Percentiles rank a stretch among this genome's conserved stretches.
These are phyloP conservation scores for Leptonema lineaticorne DNA, from an alignment of 1,140 invertebrate genomes.

Conservation along the genomic window DNA sequence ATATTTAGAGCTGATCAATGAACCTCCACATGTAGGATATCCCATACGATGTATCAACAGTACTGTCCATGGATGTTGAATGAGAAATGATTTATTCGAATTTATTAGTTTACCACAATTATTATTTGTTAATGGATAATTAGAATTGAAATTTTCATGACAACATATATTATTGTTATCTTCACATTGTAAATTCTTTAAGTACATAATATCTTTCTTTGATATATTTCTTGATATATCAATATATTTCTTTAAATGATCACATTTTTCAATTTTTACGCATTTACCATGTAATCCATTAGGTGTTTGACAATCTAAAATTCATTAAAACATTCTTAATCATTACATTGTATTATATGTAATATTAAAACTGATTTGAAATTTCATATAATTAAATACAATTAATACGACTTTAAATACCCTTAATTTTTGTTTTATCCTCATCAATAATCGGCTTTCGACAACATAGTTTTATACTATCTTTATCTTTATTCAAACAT, in stretches of 20 bases:
- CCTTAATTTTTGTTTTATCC: too few relatives aligned
- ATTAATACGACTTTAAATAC: too few relatives aligned
- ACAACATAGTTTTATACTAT: too few relatives aligned
- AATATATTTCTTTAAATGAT: neutral
- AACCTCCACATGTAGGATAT: neutral
- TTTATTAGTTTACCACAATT: neutral
- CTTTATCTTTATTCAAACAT: too few relatives aligned
- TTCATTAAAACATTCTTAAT: too few relatives aligned
- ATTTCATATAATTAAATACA: too few relatives aligned
- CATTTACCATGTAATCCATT: neutral
- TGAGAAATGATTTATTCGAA: neutral
- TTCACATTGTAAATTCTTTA: neutral
- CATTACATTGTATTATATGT: too few relatives aligned
- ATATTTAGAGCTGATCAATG: conserved; percentile 1
- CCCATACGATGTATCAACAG: neutral
- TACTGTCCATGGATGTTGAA: neutral
- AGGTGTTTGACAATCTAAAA: neutral
- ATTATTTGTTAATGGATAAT: neutral
- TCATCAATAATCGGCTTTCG: too few relatives aligned
- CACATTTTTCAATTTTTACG: neutral
- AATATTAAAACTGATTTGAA: too few relatives aligned
- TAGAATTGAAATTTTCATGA: neutral
- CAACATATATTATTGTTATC: neutral
- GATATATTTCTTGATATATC: neutral
- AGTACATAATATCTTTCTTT: neutral